Evolutionary conservation across 2,113 vertebrate genomes (phyloP).

Genomic region (Stigmatopora nigra): DNA sequence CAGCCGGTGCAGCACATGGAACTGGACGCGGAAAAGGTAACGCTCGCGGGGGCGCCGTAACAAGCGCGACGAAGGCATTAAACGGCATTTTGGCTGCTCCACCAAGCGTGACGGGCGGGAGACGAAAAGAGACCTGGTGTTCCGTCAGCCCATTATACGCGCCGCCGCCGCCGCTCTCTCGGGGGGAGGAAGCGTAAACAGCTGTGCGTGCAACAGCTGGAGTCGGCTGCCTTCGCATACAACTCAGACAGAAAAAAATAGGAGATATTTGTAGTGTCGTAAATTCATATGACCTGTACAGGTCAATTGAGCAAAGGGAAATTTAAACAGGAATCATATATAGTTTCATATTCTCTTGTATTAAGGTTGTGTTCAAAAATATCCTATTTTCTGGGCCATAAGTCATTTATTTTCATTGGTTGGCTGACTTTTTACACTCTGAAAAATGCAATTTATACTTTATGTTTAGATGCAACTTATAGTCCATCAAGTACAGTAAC

Average conservation of each 20-base stretch:
- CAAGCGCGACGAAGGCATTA: constrained; percentile 33
- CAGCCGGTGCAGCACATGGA: constrained; percentile 82
- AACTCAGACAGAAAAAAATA: constrained; percentile 8
- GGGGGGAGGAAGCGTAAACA: constrained; percentile 42
- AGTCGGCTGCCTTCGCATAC: constrained; percentile 5
- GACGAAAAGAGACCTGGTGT: constrained; percentile 24
- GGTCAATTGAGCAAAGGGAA: no score
- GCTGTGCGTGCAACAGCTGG: constrained; percentile 44
- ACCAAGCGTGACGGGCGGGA: constrained; percentile 27
- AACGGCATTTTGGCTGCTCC: constrained; percentile 37
- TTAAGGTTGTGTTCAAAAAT: no score
- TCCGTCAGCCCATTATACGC: constrained; percentile 48
- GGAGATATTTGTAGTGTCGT: no score
- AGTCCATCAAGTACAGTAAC: no score
- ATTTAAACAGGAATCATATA: no score
- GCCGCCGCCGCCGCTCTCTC: constrained; percentile 24
- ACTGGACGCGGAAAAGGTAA: constrained; percentile 77
- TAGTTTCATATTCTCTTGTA: no score
- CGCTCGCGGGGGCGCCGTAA: constrained; percentile 17
- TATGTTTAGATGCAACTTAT: no score
- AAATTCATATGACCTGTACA: no score
- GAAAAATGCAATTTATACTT: no score
- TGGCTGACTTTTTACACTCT: no score
- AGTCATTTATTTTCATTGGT: no score
- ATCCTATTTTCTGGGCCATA: no score